Evolutionary conservation across 2,797 vertebrate species (phyloP).

Genomic region (Phalanger gymnotis): DNA sequence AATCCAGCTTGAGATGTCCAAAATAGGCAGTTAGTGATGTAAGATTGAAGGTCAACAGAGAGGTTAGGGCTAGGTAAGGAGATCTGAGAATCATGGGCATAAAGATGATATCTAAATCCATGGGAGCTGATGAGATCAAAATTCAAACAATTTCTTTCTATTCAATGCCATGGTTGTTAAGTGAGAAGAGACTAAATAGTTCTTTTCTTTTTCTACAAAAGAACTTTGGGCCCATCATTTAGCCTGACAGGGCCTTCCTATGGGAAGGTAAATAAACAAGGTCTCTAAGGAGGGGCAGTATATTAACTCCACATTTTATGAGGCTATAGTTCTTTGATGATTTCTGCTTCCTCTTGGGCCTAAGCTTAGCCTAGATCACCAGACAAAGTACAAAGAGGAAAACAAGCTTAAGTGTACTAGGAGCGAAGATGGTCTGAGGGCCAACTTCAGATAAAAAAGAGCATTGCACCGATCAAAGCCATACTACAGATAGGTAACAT

Average conservation of each 20-base stretch:
- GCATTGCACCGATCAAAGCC: not conserved
- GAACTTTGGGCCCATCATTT: not conserved
- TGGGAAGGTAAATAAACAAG: not conserved
- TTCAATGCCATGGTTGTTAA: not conserved
- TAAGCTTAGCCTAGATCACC: rapidly evolving
- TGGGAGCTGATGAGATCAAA: not conserved
- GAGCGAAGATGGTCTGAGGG: conserved; percentile 19
- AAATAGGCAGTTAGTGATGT: not conserved
- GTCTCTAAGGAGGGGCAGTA: not conserved
- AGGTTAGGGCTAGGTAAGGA: not conserved
- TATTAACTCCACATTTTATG: not conserved
- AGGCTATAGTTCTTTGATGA: not conserved
- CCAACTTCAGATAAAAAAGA: conserved; percentile 51
- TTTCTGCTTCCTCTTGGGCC: not conserved
- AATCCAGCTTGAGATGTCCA: not conserved
- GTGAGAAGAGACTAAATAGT: not conserved
- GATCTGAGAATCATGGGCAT: not conserved
- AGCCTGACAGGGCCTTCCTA: not conserved
- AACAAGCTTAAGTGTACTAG: conserved; percentile 19
- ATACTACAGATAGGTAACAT: not conserved
- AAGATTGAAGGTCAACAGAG: not conserved
- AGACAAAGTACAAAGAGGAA: not conserved
- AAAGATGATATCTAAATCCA: not conserved
- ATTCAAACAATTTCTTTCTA: not conserved
- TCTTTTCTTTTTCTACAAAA: conserved; percentile 34